These are phyloP conservation scores for Merodon equestris DNA, from an alignment of 2,888 invertebrate genomes.

Conservation along the genomic window DNA sequence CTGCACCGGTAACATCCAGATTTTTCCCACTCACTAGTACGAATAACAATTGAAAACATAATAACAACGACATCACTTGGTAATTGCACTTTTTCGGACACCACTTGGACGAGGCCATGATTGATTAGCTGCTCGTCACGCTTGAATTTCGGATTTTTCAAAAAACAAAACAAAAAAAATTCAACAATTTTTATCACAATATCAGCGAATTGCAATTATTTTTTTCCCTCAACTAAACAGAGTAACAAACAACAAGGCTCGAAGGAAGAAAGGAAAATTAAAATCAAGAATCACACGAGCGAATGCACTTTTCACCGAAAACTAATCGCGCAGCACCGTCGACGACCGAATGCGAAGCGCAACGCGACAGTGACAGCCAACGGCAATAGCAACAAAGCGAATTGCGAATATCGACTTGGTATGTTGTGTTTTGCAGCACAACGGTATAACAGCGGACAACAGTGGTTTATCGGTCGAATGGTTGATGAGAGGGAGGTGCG, in stretches of 20 bases:
- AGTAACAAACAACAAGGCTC: slow-evolving; percentile 31
- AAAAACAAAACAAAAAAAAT: slow-evolving; percentile 33
- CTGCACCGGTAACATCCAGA: slow-evolving; percentile 34
- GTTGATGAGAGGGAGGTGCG: neutral
- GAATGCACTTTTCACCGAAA: slow-evolving; percentile 54
- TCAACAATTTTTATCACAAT: slow-evolving; percentile 11
- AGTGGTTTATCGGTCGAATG: slow-evolving; percentile 47
- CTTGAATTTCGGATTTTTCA: slow-evolving; percentile 10
- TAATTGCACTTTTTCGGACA: slow-evolving; percentile 58
- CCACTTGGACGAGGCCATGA: slow-evolving; percentile 59
- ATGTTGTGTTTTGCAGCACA: slow-evolving; percentile 52
- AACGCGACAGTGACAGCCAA: slow-evolving; percentile 29
- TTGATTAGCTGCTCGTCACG: neutral
- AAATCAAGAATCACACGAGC: slow-evolving; percentile 36
- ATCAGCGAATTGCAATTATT: neutral
- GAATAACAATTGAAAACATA: slow-evolving; percentile 60
- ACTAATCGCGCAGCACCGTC: slow-evolving; percentile 46
- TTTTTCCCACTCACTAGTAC: slow-evolving; percentile 55
- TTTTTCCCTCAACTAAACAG: slow-evolving; percentile 7
- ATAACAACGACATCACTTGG: slow-evolving; percentile 57
- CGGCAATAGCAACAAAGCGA: slow-evolving; percentile 24
- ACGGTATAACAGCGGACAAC: slow-evolving; percentile 23
- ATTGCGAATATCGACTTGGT: neutral
- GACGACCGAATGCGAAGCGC: slow-evolving; percentile 11
- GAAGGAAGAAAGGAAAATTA: too few species aligned